Conservation (phyloP, 1,140 invertebrate genomes). For the Solenopsis fugax region DNA sequence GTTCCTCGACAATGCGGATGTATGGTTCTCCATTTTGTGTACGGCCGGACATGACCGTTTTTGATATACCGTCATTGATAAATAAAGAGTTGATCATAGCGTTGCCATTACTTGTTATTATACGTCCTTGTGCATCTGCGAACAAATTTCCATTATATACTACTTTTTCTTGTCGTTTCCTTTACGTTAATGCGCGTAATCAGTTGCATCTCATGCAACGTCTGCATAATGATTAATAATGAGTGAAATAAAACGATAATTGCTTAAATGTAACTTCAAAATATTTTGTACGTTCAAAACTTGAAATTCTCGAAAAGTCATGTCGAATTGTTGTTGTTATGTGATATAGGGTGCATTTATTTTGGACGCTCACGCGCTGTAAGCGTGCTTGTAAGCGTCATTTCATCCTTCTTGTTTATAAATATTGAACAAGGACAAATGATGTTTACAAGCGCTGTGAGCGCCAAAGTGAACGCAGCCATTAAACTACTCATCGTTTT, state of each 20-base stretch:
- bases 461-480: too few relatives aligned
- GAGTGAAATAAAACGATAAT: neutral
- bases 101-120: constrained; percentile 18
- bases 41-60: constrained; percentile 51
- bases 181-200: neutral
- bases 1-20: constrained; percentile 63
- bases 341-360: too few relatives aligned
- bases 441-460: too few relatives aligned
- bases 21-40: constrained; percentile 67
- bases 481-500: neutral
- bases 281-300: neutral
- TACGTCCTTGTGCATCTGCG: constrained; percentile 18
- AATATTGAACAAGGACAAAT: too few relatives aligned
- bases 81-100: neutral
- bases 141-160: constrained; percentile 11
- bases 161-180: neutral
- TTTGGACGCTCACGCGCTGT: too few relatives aligned
- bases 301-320: neutral
- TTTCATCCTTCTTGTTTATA: too few relatives aligned
- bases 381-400: too few relatives aligned
- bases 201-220: neutral
- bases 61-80: neutral
- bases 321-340: neutral
- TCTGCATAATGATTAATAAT: neutral
- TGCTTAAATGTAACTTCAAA: neutral